Conservation (phyloP, 2,888 invertebrate species). For the Apodemia hepburni region DNA sequence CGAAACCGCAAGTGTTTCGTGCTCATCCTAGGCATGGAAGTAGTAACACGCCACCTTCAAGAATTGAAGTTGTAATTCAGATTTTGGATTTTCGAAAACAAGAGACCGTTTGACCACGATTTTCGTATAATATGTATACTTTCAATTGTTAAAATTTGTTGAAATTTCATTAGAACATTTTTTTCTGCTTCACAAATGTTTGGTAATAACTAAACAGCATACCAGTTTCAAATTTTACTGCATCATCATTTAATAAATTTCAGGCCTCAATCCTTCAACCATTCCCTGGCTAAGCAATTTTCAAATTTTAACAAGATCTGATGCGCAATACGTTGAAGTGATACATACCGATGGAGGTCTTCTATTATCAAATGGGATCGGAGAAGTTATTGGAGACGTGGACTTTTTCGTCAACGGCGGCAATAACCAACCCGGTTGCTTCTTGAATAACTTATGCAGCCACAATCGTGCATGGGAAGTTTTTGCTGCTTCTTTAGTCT, state of each 20-base stretch:
- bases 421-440: conserved; percentile 77
- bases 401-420: conserved; percentile 96
- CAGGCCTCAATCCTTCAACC: conserved; percentile 51
- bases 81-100: too few species aligned
- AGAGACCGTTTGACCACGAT: too few species aligned
- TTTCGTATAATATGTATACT: too few species aligned
- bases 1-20: too few species aligned
- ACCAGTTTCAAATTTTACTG: neutral
- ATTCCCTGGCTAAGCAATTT: conserved; percentile 42
- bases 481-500: conserved; percentile 42
- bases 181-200: too few species aligned
- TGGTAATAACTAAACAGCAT: neutral
- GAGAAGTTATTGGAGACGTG: conserved; percentile 87
- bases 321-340: conserved; percentile 57
- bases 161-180: too few species aligned
- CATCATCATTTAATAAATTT: conserved; percentile 16
- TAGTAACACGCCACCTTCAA: too few species aligned
- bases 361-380: conserved; percentile 78
- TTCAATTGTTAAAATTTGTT: too few species aligned
- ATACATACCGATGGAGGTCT: conserved; percentile 56
- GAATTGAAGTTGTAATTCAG: too few species aligned
- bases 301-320: conserved; percentile 37
- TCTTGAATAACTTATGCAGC: conserved; percentile 40
- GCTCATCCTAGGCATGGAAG: too few species aligned
- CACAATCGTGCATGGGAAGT: conserved; percentile 53